Evolutionary conservation across 2,797 vertebrate genomes (phyloP), one percentile per base, ranked within the genome.

Genomic region (Pipistrellus kuhlii): DNA sequence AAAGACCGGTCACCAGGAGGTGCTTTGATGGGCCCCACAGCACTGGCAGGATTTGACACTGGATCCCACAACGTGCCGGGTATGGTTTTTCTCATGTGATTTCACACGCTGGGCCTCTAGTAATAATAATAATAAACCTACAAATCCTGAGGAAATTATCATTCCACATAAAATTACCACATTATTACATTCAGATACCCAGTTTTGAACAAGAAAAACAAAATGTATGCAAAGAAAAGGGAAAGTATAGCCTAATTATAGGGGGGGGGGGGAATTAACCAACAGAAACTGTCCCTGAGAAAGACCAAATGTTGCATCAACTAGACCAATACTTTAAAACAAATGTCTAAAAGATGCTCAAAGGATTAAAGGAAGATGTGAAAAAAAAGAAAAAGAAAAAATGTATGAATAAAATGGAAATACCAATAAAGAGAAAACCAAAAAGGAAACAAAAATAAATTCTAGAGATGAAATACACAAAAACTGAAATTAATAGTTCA

Each of bases 401-500:
- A 57, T 69, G 3, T 81, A 12, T 73, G 35, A 87, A 64, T 66
- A 55, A 86, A 55, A 84, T 76, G 10, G 69, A 91, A 84, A 44
- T 91, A 75, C 41, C 32, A 53, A 32, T 64, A 75, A 75, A 64
- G 75, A 80, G n/a, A 93, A 89, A 78, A 83, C 17, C 8, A 57
- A 68, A 88, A 93, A 71, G 66, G 30, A 76, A 62, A 41, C 44
- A 72, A 64, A 80, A 69, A 51, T 14, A 86, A 53, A 72, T 53
- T 85, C 44, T 90, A 59, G 62, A 89, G 76, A 27, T 94, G 35
- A 48, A 32, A 83, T 83, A 21, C 53, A 73, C 20, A 85, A 35
- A 85, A 85, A 85, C 23, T 30, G 55, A 85, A 64, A 66, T 72
- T 9, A 80, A 90, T 78, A 85, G 66, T 46, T 89, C 84, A 66